Percentiles rank a stretch among this genome's conserved stretches.
Evolutionary conservation across 2,113 vertebrate species (phyloP).

Genomic region (Podarcis muralis): DNA sequence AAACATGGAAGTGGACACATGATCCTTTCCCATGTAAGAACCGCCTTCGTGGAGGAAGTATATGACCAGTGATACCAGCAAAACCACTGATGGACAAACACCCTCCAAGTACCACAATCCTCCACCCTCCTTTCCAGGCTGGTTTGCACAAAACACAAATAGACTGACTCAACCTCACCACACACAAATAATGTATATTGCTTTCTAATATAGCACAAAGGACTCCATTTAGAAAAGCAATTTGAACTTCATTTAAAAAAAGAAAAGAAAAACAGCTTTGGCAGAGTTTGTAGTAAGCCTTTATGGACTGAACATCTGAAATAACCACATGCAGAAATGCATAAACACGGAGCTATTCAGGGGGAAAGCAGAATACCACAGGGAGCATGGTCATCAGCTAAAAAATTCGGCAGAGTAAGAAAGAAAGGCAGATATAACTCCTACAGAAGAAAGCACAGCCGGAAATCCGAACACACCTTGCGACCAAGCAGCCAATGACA

Average conservation of each 20-base stretch:
- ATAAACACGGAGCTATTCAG: not conserved
- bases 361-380: not conserved
- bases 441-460: not conserved
- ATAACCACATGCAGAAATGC: not conserved
- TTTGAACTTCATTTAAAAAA: not conserved
- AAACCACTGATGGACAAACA: not conserved
- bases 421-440: not conserved
- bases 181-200: not conserved
- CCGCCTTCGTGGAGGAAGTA: not conserved
- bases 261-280: not conserved
- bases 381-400: not conserved
- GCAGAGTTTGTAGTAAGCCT: not conserved
- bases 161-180: not conserved
- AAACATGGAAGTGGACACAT: not conserved
- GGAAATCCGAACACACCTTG: not conserved
- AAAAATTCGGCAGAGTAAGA: not conserved
- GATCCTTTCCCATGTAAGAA: not conserved
- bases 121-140: not conserved
- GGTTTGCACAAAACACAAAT: not conserved
- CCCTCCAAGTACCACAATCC: not conserved
- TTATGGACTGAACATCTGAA: not conserved
- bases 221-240: not conserved
- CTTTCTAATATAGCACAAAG: not conserved
- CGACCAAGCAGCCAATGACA: not conserved
- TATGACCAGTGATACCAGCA: not conserved